Base-by-base conservation (phyloP, 2,113 vertebrate genomes). In the Petroica traversi region DNA sequence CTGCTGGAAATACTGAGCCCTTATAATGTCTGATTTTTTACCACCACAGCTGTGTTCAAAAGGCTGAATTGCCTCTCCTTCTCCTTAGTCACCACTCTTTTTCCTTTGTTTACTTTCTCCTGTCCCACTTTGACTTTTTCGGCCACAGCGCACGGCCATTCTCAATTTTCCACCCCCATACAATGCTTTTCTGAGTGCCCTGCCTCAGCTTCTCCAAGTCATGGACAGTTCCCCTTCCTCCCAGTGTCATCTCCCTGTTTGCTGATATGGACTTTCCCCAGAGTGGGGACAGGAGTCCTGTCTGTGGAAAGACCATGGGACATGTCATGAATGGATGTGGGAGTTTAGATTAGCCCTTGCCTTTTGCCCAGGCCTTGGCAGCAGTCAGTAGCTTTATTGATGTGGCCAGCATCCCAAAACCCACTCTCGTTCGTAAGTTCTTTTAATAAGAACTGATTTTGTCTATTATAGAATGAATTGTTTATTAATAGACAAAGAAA, bases 161-260 rank as follows among this genome's bases (percentile, higher is more conserved):
- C 20, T 22, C 22, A 78, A 7, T 46, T 45, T 52, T 34, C 13
- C 40, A 18, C 2, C 5, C 5, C 20, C 8, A n/a, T 23, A 36
- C 5, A 45, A 3, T 24, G 22, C 31, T 36, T 59, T 80, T 59
- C 48, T 31, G 41, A 12, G 33, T 57, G 46, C 13, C 28, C 55
- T 57, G 2, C 38, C 46, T 90, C 74, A 75, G 0, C 15, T 55
- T 82, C 69, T 82, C 33, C 48, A 38, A 38, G 43, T 36, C 58
- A 19, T 4, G 23, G 71, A 33, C 5, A 20, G 51, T 17, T 63
- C 58, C 34, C 18, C 48, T 85, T 66, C 86, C 33, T 88, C 26
- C 29, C 54, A 36, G 26, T 0, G 0, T 54, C 25, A 28, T 38
- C 41, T 64, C 43, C 11, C 59, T 43, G 12, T 29, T 73, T 2